phyloP scores from a whole-genome alignment of 2,113 vertebrate genomes.

The Sminthopsis crassicaudata region DNA sequence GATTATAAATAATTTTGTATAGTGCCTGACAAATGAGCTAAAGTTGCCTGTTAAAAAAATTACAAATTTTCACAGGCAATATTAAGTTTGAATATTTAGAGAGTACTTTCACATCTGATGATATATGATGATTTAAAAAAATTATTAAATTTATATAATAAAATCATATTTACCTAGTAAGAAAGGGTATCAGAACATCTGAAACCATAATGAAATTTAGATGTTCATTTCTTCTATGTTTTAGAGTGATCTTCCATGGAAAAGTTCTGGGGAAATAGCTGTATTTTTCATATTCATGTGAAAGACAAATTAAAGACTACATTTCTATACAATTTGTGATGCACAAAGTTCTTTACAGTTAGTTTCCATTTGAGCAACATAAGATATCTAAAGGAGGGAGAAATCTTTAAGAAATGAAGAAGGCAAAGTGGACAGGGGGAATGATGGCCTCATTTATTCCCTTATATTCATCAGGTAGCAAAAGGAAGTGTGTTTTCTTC shows the following conservation, averaged over 20 bases:
- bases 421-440: no score
- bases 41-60: background rate
- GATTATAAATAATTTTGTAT: background rate
- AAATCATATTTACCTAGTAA: background rate
- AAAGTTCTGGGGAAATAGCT: background rate
- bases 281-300: background rate
- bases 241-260: background rate
- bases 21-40: background rate
- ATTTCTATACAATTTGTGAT: background rate
- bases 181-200: background rate
- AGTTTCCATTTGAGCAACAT: background rate
- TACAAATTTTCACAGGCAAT: background rate
- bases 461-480: background rate
- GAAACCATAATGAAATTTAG: background rate
- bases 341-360: background rate
- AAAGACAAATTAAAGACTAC: background rate
- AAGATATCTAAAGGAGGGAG: background rate
- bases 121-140: background rate
- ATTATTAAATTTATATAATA: background rate
- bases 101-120: background rate
- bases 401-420: background rate
- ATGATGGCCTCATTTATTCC: background rate
- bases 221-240: background rate
- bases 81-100: background rate
- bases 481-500: background rate